A percentile compares a stretch with the other conserved stretches of the same genome.
phyloP scores from a whole-genome alignment of 35 echinoderm and acorn worm genomes.

The Amphiura filiformis region DNA sequence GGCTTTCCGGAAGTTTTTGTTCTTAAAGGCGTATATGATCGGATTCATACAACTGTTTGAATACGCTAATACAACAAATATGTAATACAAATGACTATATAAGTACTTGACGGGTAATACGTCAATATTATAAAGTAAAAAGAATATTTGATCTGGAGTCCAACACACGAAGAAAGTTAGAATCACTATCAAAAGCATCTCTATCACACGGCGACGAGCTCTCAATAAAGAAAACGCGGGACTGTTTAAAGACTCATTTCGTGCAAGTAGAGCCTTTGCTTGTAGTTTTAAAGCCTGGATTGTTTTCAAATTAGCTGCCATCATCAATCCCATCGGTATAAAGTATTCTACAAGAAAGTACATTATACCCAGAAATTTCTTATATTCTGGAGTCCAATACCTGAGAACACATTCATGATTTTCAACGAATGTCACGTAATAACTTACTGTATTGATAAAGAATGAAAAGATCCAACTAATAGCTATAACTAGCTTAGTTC shows the following conservation, averaged over 20 bases:
- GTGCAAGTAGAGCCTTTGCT: background rate
- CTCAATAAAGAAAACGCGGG: slow-evolving; percentile 52
- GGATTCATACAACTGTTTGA: slow-evolving; percentile 73
- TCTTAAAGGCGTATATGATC: slow-evolving; percentile 61
- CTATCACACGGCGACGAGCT: slow-evolving; percentile 43
- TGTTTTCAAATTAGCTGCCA: slow-evolving; percentile 42
- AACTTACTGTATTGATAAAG: slow-evolving; percentile 43
- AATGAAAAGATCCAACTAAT: slow-evolving; percentile 56
- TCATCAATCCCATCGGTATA: slow-evolving; percentile 57
- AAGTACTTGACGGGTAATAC: slow-evolving; percentile 17
- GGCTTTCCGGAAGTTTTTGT: slow-evolving; percentile 40
- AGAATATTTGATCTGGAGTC: slow-evolving; percentile 60
- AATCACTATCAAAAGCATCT: slow-evolving; percentile 66
- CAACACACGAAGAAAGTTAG: slow-evolving; percentile 75
- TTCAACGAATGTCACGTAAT: slow-evolving; percentile 36
- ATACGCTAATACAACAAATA: slow-evolving; percentile 58
- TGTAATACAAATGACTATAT: slow-evolving; percentile 14
- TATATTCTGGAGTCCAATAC: slow-evolving; percentile 22
- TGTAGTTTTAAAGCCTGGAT: slow-evolving; percentile 40
- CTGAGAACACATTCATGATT: slow-evolving; percentile 28
- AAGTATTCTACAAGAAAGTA: slow-evolving; percentile 56
- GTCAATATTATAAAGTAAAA: slow-evolving; percentile 43
- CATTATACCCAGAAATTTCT: slow-evolving; percentile 36
- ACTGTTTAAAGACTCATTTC: slow-evolving; percentile 24
- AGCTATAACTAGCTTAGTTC: slow-evolving; percentile 31